A percentile compares a stretch with the other conserved stretches of the same genome.
phyloP scores from a whole-genome alignment of 2,888 invertebrate species.

The Conops quadrifasciatus region DNA sequence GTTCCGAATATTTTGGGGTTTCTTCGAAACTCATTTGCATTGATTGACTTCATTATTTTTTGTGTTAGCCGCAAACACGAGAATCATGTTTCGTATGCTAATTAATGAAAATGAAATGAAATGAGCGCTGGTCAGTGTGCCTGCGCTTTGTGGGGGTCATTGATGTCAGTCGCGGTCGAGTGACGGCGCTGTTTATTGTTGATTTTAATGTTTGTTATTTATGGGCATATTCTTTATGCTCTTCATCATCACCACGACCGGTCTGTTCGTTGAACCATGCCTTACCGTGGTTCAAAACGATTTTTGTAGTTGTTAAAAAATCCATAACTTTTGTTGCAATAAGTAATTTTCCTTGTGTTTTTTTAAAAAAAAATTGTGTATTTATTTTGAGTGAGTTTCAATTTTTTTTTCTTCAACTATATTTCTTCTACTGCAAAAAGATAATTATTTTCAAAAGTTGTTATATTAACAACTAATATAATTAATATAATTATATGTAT shows the following conservation, averaged over 20 bases:
- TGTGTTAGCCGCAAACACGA: not conserved
- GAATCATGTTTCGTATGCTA: conserved; percentile 30
- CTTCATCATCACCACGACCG: not conserved
- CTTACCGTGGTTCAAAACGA: not conserved
- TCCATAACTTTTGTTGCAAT: not conserved
- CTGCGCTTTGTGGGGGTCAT: no score
- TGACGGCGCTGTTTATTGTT: not conserved
- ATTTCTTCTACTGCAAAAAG: no score
- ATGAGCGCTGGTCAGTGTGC: not conserved
- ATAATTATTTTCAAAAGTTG: no score
- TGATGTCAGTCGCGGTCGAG: no score
- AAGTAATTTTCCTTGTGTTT: no score
- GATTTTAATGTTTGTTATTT: not conserved
- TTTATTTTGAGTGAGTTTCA: no score
- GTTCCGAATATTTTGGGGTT: conserved; percentile 28
- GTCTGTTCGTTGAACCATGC: not conserved
- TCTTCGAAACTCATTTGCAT: conserved; percentile 7
- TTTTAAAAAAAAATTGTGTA: no score
- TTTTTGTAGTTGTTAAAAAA: not conserved
- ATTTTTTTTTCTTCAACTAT: no score
- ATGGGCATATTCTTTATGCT: no score
- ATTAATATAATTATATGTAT: no score
- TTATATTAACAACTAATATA: no score
- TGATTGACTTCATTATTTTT: conserved; percentile 1
- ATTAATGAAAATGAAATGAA: conserved; percentile 10